Base-by-base conservation (phyloP, 30 jellyfish, hydroid and myxozoan species). In the Rhopilema esculentum region DNA sequence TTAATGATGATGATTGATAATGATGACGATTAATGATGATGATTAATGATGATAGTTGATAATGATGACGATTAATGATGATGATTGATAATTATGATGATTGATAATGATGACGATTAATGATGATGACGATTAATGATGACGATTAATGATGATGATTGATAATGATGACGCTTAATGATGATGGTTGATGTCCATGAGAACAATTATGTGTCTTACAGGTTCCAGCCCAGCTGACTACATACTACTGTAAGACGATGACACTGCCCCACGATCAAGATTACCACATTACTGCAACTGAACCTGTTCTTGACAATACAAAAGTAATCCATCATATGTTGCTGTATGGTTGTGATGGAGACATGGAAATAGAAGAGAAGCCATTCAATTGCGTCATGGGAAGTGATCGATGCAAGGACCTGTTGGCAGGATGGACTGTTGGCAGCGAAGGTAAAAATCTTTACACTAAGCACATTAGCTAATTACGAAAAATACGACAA, bases 251-350 rank as follows among this genome's bases (percentile, higher is more conserved):
- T 79, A 79, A 77, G 68, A 88, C 89, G 19, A 57, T 77, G 26
- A 8, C 20, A 64, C 91, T 88, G 32, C 96, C 96, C 24, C 27
- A 51, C 61, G 96, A 88, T 84, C 79, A 62, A 52, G 91, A 78
- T 30, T 88, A 88, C 76, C 96, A 88, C 64, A 61, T 88, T 8
- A 83, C 78, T 17, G 96, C 96, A 19, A 57, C 73, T 16, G 91
- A 88, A 17, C 91, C 96, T 21, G 62, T 77, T 18, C 82, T 77
- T 26, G 89, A 88, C 77, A 88, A 88, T 82, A 79, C 72, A 9
- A 75, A 66, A 24, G 96, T 88, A 51, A 88, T 79, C 22, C 96
- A 88, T 69, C 96, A 88, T 75, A 88, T 88, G 96, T 66, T 79
- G 26, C 26, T 88, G 48, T 40, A 52, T 78, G 96, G 96, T 25